Evolutionary conservation across 2,888 invertebrate genomes (phyloP).

Genomic region (Cryptocephalus primarius): DNA sequence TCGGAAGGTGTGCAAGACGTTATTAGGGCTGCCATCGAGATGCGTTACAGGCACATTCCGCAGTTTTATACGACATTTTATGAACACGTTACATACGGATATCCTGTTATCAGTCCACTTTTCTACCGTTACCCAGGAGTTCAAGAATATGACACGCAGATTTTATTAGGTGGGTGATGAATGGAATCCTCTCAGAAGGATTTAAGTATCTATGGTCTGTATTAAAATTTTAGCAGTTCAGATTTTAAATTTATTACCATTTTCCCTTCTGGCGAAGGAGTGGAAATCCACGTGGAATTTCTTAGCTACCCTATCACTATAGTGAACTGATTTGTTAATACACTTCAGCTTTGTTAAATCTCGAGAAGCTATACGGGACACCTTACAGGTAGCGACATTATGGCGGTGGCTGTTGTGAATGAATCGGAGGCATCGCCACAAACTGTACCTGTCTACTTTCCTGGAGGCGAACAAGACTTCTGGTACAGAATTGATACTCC

Average conservation of each 20-base stretch:
- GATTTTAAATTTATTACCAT: not conserved
- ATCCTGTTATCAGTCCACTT: constrained; percentile 80
- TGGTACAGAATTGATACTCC: constrained; percentile 51
- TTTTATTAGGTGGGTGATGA: constrained; percentile 47
- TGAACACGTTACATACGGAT: constrained; percentile 69
- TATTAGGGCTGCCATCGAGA: constrained; percentile 49
- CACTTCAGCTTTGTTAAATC: too few species aligned
- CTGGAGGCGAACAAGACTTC: constrained; percentile 53
- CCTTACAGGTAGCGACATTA: constrained; percentile 56
- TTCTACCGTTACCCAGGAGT: constrained; percentile 78
- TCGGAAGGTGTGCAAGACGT: constrained; percentile 55
- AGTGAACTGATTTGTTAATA: too few species aligned
- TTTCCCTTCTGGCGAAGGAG: too few species aligned
- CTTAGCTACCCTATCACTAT: too few species aligned
- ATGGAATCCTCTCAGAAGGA: not conserved
- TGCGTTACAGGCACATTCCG: constrained; percentile 79
- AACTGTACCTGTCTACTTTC: constrained; percentile 73
- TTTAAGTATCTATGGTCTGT: not conserved
- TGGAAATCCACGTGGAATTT: too few species aligned
- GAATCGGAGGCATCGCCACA: constrained; percentile 59
- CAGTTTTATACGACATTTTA: constrained; percentile 85
- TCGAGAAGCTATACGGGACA: not conserved
- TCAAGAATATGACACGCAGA: constrained; percentile 70
- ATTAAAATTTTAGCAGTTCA: not conserved
- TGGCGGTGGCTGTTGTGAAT: constrained; percentile 77